phyloP scores from a whole-genome alignment of 1,140 invertebrate genomes.

The Magallana ariakensis region DNA sequence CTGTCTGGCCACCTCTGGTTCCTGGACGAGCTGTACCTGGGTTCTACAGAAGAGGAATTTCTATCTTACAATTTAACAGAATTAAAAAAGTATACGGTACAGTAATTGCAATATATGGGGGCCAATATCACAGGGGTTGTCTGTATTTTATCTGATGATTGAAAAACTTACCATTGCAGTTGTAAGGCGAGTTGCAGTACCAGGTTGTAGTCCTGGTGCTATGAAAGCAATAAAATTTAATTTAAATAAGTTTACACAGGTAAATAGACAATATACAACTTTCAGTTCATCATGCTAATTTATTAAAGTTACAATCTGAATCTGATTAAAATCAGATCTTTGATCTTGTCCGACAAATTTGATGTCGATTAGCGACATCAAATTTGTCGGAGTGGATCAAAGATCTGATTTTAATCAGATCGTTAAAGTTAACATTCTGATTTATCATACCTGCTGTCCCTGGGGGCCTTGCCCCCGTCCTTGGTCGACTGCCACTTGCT shows the following conservation, averaged over 20 bases:
- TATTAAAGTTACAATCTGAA: background rate
- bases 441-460: constrained; percentile 58
- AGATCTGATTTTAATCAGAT: background rate
- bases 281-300: background rate
- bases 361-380: no score
- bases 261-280: background rate
- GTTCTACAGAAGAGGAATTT: constrained; percentile 63
- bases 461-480: constrained; percentile 55
- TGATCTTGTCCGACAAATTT: no score
- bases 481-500: constrained; percentile 63
- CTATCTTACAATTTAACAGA: background rate
- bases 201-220: constrained; percentile 74
- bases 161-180: constrained; percentile 76
- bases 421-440: no score
- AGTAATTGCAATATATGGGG: background rate
- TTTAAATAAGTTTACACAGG: background rate
- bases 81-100: background rate
- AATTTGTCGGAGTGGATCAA: no score
- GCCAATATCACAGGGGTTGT: no score
- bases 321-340: background rate
- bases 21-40: constrained; percentile 75
- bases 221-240: constrained; percentile 21
- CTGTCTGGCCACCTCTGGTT: constrained; percentile 70
- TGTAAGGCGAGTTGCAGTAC: constrained; percentile 78
- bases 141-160: no score